Evolutionary conservation across 2,113 vertebrate species (phyloP), one percentile per base, ranked within the genome.

Genomic region (Plecotus auritus): DNA sequence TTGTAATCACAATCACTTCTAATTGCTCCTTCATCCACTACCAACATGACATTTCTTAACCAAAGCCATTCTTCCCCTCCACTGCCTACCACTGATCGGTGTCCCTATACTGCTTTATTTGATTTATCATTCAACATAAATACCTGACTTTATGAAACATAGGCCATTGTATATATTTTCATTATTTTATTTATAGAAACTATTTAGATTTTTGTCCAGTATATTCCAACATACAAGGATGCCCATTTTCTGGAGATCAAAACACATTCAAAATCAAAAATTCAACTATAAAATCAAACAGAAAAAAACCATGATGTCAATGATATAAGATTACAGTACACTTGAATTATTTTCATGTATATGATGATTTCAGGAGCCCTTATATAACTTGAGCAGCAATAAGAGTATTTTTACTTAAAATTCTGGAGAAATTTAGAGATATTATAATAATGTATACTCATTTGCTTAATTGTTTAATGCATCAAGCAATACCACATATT

Each of bases 231-330:
- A 72, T 81, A 92, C 66, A 17, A 96, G 96, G 76, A 89, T 16
- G 1, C 59, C 9, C 10, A 92, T 17, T 59, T 91, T 90, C 81
- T 96, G 3, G 28, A 93, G 88, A 97, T 22, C 51, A 93, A 96
- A 84, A 88, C 51, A 93, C 13, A 89, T 94, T 94, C 67, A 93
- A 97, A 92, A 96, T 97, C 94, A 92, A 97, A 96, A 97, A 97
- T 89, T 97, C 74, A 95, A 1, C 13, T 17, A 67, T 8, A 22
- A 88, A 97, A 45, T 77, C 10, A 84, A 92, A 97, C 7, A 10
- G 45, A 59, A 67, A 69, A 81, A 51, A 11, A 92, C 18, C 18
- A 35, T 54, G 95, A 85, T 93, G 81, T 74, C 26, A 98, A 26
- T 94, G 13, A n/a, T 94, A 30, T 70, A 96, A 26, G 16, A 59